Percentiles rank a stretch among this genome's conserved stretches.
phyloP scores from a whole-genome alignment of 2,797 vertebrate genomes.

The Arremon brunneinucha region DNA sequence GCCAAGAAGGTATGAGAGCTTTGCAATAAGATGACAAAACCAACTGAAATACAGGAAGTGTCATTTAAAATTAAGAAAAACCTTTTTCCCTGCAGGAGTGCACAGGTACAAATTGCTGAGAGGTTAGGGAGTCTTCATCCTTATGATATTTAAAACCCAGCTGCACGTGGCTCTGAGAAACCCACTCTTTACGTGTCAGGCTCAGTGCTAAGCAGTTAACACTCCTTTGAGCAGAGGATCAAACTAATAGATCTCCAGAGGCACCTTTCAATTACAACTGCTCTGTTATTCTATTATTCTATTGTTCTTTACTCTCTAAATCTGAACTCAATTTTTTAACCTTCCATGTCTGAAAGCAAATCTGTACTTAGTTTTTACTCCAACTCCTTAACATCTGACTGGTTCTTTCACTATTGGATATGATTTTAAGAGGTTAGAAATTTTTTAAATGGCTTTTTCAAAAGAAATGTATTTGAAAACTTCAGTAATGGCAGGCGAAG shows the following conservation, averaged over 20 bases:
- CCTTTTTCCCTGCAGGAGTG: not conserved
- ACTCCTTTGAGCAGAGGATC: not conserved
- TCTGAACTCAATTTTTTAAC: not conserved
- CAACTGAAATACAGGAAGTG: not conserved
- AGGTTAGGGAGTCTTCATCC: not conserved
- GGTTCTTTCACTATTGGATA: not conserved
- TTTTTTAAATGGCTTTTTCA: rapidly evolving
- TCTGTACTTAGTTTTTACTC: not conserved
- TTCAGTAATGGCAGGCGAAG: not conserved
- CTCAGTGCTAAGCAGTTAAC: not conserved
- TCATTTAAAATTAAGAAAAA: not conserved
- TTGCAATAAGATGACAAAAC: not conserved
- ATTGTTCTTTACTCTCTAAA: not conserved
- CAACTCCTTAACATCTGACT: not conserved
- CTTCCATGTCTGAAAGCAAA: not conserved
- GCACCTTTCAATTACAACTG: not conserved
- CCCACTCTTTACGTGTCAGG: too few species aligned
- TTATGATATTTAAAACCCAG: not conserved
- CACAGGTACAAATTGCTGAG: not conserved
- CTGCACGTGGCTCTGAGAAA: not conserved
- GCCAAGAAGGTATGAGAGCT: too few species aligned
- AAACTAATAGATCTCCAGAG: not conserved
- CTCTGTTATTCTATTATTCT: not conserved
- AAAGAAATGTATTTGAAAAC: not conserved
- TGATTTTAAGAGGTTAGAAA: not conserved